Conservation (phyloP, 1,140 invertebrate species). For the Lineus longissimus region DNA sequence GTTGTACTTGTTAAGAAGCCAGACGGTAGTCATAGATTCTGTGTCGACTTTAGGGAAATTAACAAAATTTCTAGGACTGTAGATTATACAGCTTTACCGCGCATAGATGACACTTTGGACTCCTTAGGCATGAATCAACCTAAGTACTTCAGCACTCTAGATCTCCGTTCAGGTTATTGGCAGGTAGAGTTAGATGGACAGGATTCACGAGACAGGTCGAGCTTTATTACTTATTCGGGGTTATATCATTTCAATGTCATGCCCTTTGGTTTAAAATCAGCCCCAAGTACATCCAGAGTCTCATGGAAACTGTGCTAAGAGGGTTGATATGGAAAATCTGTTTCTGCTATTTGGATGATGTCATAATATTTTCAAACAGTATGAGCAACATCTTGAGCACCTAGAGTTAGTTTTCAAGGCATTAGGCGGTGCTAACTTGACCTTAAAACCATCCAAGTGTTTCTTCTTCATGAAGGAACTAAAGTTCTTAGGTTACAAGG, state of each 20-base stretch:
- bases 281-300: constrained; percentile 50
- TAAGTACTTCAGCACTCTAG: constrained; percentile 24
- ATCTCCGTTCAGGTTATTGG: constrained; percentile 40
- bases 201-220: constrained; percentile 43
- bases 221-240: constrained; percentile 22
- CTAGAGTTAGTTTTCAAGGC: constrained; percentile 4
- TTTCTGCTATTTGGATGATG: constrained; percentile 16
- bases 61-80: constrained; percentile 30
- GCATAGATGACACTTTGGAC: constrained; percentile 34
- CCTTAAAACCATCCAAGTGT: constrained; percentile 52
- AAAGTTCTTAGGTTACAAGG: constrained; percentile 23
- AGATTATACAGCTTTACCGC: constrained; percentile 28
- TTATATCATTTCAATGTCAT: constrained; percentile 24
- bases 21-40: constrained; percentile 27
- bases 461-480: constrained; percentile 41
- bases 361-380: constrained; percentile 8
- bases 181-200: constrained; percentile 47
- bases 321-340: constrained; percentile 9
- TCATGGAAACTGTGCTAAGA: constrained; percentile 40
- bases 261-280: constrained; percentile 17
- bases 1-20: constrained; percentile 36
- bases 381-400: constrained; percentile 2
- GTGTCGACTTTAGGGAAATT: constrained; percentile 31
- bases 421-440: constrained; percentile 30
- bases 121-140: constrained; percentile 16